phyloP scores from a whole-genome alignment of 2,797 vertebrate species.

The Molossus alvarezi region DNA sequence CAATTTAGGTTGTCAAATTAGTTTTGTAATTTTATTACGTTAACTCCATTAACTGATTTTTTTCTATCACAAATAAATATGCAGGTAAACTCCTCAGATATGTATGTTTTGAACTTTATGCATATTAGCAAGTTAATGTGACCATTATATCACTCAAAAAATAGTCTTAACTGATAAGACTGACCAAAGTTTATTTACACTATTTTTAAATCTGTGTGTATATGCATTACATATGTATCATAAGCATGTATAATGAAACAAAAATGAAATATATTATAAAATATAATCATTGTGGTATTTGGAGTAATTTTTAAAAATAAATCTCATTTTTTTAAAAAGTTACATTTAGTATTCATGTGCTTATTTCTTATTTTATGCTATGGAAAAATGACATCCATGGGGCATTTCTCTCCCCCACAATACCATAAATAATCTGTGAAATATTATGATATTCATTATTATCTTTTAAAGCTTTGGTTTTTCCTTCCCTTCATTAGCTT shows the following conservation, averaged over 20 bases:
- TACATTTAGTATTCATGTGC: conserved; percentile 26
- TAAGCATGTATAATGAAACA: conserved; percentile 39
- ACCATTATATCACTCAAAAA: conserved; percentile 42
- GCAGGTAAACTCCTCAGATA: conserved; percentile 24
- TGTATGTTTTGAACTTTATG: conserved; percentile 9
- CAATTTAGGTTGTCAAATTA: conserved; percentile 28
- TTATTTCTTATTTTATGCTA: conserved; percentile 34
- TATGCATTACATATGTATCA: not conserved
- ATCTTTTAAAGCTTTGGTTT: conserved; percentile 15
- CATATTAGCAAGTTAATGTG: conserved; percentile 48
- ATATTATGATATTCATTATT: conserved; percentile 16
- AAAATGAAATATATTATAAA: not conserved
- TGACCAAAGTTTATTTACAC: conserved; percentile 11
- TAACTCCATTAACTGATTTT: conserved; percentile 34
- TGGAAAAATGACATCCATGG: not conserved
- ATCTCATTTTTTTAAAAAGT: conserved; percentile 9
- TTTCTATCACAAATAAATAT: conserved; percentile 51
- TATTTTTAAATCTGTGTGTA: not conserved
- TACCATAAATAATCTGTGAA: conserved; percentile 44
- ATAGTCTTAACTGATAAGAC: conserved; percentile 5
- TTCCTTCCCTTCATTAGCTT: not conserved
- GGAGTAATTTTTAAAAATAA: not conserved
- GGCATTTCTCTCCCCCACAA: not conserved
- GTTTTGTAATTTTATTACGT: conserved; percentile 39
- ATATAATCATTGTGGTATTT: not conserved